These are phyloP conservation scores for Halictus quadricinctus DNA, from an alignment of 2,888 invertebrate genomes.

Conservation along the genomic window DNA sequence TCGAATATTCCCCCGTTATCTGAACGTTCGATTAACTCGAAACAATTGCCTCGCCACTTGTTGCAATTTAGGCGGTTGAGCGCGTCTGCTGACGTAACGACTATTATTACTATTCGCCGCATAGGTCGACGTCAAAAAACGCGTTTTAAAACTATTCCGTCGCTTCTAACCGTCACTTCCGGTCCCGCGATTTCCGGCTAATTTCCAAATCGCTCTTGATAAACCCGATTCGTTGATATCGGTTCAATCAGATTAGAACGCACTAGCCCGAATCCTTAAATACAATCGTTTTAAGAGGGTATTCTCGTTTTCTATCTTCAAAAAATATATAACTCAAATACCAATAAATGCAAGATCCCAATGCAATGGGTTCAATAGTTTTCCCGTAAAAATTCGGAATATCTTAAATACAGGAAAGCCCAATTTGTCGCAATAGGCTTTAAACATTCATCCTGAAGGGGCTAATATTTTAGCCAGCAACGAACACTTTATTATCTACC, in stretches of 20 bases:
- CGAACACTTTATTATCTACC: neutral
- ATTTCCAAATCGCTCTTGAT: constrained; percentile 19
- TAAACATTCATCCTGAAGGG: neutral
- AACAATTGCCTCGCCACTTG: constrained; percentile 75
- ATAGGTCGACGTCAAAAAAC: constrained; percentile 39
- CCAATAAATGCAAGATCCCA: neutral
- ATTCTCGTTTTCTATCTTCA: neutral
- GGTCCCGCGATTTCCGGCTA: neutral
- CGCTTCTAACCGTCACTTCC: neutral
- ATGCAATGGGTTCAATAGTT: neutral
- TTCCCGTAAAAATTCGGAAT: neutral
- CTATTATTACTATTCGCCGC: constrained; percentile 66
- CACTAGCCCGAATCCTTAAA: neutral
- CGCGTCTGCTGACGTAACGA: constrained; percentile 70
- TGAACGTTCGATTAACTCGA: constrained; percentile 72
- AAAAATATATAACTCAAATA: neutral
- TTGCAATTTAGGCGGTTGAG: constrained; percentile 72
- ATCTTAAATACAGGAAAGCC: neutral
- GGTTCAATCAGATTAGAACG: neutral
- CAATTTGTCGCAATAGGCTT: neutral
- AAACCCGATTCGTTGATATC: neutral
- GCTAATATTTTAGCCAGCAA: neutral
- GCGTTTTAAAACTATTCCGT: neutral
- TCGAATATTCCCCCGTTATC: constrained; percentile 63
- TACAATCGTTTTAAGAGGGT: no score